These are phyloP conservation scores for Smittia sp. DNA, from an alignment of 2,888 invertebrate species.

Conservation along the genomic window DNA sequence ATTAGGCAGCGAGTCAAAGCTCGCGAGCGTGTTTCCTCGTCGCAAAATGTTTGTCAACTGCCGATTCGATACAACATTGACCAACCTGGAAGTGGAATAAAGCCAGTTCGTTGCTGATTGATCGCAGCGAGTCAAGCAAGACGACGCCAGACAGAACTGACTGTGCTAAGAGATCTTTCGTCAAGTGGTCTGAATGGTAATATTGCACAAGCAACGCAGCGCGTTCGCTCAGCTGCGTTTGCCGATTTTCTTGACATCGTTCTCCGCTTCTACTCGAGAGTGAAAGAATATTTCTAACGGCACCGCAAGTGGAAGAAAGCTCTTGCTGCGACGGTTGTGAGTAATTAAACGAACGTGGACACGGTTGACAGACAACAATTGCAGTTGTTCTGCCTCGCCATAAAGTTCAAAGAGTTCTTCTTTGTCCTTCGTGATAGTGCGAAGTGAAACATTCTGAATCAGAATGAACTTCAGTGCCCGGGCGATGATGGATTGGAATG, in stretches of 20 bases:
- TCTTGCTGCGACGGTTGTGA: not conserved
- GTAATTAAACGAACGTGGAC: not conserved
- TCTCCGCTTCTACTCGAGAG: not conserved
- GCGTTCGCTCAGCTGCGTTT: not conserved
- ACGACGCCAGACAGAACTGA: not conserved
- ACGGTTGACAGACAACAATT: constrained; percentile 1
- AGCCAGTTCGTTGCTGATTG: not conserved
- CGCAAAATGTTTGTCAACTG: too few relatives aligned
- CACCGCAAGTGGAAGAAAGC: not conserved
- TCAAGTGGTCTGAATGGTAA: not conserved
- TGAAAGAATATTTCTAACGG: not conserved
- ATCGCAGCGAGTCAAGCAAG: not conserved
- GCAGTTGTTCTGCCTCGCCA: not conserved
- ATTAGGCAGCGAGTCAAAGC: too few relatives aligned
- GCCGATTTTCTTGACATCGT: not conserved
- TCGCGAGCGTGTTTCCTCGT: too few relatives aligned
- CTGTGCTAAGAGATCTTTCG: not conserved
- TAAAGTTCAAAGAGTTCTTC: not conserved
- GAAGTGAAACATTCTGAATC: not conserved
- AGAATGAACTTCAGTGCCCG: not conserved
- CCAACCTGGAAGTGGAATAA: not conserved
- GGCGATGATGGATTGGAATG: constrained; percentile 3
- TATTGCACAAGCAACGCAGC: not conserved
- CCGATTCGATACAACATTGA: not conserved
- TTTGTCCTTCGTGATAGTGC: constrained; percentile 26